Evolutionary conservation across 2,113 vertebrate genomes (phyloP), one percentile per base, ranked within the genome.

Genomic region (Cercopithecus mona): DNA sequence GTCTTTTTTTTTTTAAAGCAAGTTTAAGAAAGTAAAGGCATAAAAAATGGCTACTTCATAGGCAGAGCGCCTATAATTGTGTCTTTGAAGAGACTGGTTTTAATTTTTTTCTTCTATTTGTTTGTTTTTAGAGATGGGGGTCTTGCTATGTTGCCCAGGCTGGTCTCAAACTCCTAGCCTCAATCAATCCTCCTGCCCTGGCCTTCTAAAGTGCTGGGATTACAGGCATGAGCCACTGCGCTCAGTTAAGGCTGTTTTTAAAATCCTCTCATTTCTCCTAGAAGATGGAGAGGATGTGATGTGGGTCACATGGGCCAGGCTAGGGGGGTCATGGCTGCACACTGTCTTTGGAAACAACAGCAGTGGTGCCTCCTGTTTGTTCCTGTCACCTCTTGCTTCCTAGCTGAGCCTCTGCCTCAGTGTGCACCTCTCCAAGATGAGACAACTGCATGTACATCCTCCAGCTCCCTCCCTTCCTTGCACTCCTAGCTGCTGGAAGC

Each of bases 61-160:
- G 61, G 61, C 27, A 64, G 61, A 30, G 25, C 0, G 5, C 27
- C 61, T 64, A 30, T 64, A 64, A 64, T 64, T 64, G 5, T 61
- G 35, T 55, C 78, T 93, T 76, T 68, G 64, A 78, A 86, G 66
- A 85, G 18, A 17, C 82, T 52, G 43, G 30, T 84, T 93, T 93
- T 79, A 14, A 64, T 64, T 64, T 64, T 64, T 32, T 64, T 64
- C 59, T 64, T 64, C 14, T 32, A 64, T 14, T 64, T 64, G 13
- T 64, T 64, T 64, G 14, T 30, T 32, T 64, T 64, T 30, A 64
- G 61, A 64, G 61, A 32, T 32, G 27, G 12, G 59, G 27, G 27
- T 64, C 61, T 64, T 64, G 12, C 61, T 64, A 6, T 32, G 12
- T 64, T 30, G 61, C 61, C 27, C 61, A 64, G 27, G 61, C 61